Evolutionary conservation across 2,113 vertebrate genomes (phyloP), one percentile per base, ranked within the genome.

Genomic region (Sylvicapra grimmia): DNA sequence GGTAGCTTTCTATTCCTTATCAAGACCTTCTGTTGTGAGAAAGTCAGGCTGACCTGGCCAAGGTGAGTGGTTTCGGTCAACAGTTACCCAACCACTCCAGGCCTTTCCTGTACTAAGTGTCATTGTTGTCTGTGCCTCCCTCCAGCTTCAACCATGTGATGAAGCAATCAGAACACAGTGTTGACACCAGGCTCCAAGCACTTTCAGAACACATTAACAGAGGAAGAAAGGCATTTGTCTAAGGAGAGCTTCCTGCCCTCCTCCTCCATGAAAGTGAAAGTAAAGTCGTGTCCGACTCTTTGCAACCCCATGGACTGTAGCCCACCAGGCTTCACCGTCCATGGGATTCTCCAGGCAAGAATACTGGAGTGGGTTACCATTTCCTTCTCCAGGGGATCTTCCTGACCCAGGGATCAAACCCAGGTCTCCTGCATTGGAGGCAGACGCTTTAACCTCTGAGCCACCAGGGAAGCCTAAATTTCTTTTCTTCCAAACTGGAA

Each of bases 401-500:
- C 61, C 61, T 0, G 6, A 63, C 61, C 29, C 29, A 33, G 29
- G 61, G 61, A 31, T 63, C 61, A 4, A 63, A 63, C 29, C 29
- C 0, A 3, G 14, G 13, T 63, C 61, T 33, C 61, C 61, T 1
- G 1, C 61, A 15, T 63, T 63, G 27, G 29, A 33, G 29, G 61
- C 61, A 63, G 29, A 63, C 0, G 29, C 29, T 63, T 33, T 63
- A 63, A 63, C 27, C 29, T 63, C 61, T 63, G 61, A 63, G 13
- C 61, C 29, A 63, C 29, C 61, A 63, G 54, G 54, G 61, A 93
- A 87, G 44, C n/a, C 79, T 82, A 59, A 25, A 27, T 91, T 96
- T 93, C 40, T 89, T 96, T 96, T 96, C 80, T 97, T 77, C 65
- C 80, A 93, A 95, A 88, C 61, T 89, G 51, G 15, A 93, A 90